Percentiles rank a stretch among this genome's conserved stretches.
phyloP scores from a whole-genome alignment of 2,888 invertebrate genomes.

The Xylota sylvarum region DNA sequence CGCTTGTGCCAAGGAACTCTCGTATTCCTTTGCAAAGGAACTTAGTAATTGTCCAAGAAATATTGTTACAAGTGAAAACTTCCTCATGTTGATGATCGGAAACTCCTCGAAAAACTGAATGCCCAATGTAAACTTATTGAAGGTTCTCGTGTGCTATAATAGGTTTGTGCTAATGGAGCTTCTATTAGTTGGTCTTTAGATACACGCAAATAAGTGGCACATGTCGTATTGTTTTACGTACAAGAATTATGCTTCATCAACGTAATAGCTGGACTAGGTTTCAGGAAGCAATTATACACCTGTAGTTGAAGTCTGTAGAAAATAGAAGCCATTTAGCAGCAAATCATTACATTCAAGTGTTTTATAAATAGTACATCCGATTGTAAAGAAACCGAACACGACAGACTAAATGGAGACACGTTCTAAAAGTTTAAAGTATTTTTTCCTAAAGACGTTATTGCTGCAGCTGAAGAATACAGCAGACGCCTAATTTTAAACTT shows the following conservation, averaged over 20 bases:
- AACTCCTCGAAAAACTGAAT: conserved; percentile 1
- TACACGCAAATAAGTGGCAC: conserved; percentile 10
- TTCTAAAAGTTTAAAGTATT: too few relatives aligned
- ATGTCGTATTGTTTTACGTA: background rate
- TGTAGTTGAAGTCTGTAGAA: background rate
- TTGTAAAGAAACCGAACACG: too few relatives aligned
- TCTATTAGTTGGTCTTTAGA: background rate
- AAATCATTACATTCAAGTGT: background rate
- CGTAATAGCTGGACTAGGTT: background rate
- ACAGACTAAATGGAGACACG: too few relatives aligned
- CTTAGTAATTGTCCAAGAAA: background rate
- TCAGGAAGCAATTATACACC: background rate
- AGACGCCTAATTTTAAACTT: too few relatives aligned
- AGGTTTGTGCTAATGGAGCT: conserved; percentile 7
- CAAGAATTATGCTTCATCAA: conserved; percentile 4
- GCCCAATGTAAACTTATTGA: background rate
- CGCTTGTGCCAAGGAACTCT: conserved; percentile 67
- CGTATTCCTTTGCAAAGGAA: conserved; percentile 17
- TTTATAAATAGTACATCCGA: too few relatives aligned
- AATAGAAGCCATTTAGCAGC: background rate
- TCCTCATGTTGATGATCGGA: conserved; percentile 23
- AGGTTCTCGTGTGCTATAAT: background rate
- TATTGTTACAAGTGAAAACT: background rate
- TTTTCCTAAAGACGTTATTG: too few relatives aligned
- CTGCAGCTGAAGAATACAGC: too few relatives aligned